Evolutionary conservation across 2,113 vertebrate genomes (phyloP).

Genomic region (Hassar affinis): DNA sequence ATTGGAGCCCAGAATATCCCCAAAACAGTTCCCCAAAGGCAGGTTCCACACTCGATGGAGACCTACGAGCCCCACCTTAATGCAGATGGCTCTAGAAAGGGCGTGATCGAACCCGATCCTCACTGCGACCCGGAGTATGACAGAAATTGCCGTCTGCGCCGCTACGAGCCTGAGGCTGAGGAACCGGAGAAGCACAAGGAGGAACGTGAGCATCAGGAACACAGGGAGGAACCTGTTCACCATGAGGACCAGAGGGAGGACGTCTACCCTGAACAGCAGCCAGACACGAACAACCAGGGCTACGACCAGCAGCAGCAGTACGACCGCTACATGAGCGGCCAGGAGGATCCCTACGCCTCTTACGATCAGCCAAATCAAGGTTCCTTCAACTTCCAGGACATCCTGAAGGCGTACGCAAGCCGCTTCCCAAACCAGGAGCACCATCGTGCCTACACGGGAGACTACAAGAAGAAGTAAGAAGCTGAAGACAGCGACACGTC

Average conservation of each 20-base stretch:
- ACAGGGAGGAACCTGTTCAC: conserved; percentile 5
- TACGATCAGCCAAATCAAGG: conserved; percentile 62
- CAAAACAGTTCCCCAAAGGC: conserved; percentile 56
- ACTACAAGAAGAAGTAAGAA: conserved; percentile 72
- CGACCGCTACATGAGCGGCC: conserved; percentile 72
- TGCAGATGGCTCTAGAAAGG: conserved; percentile 61
- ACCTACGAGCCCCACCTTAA: conserved; percentile 72
- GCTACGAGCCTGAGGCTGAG: conserved; percentile 55
- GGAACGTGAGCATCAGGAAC: conserved; percentile 42
- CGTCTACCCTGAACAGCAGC: conserved; percentile 53
- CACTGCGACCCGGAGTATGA: conserved; percentile 78
- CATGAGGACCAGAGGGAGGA: conserved; percentile 53
- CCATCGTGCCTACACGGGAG: conserved; percentile 67
- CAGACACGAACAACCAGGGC: conserved; percentile 44
- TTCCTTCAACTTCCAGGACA: conserved; percentile 69
- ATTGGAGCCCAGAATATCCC: conserved; percentile 56
- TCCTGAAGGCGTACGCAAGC: conserved; percentile 68
- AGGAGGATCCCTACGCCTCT: conserved; percentile 70
- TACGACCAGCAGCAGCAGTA: conserved; percentile 68
- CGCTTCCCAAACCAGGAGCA: conserved; percentile 67
- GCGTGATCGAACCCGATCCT: conserved; percentile 71
- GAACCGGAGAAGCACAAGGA: background rate
- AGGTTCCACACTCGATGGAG: conserved; percentile 53
- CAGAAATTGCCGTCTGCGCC: conserved; percentile 71
- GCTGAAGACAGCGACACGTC: background rate